phyloP scores from a whole-genome alignment of 2,888 invertebrate genomes.

The Thumatha senex region DNA sequence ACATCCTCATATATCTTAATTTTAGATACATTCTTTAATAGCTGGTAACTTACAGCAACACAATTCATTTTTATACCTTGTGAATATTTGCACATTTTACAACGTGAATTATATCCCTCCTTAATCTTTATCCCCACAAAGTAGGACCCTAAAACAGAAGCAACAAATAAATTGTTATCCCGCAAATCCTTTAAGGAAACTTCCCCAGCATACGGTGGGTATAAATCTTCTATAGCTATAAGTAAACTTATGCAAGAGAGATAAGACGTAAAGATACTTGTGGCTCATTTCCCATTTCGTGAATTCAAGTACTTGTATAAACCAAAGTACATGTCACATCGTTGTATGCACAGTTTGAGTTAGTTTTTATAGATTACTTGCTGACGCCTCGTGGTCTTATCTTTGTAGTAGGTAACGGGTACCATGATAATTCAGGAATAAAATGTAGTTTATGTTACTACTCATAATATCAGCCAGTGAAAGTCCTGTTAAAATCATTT shows the following conservation, averaged over 20 bases:
- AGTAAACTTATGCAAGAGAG: slow-evolving; percentile 13
- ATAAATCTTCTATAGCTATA: slow-evolving; percentile 14
- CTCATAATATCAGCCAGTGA: no score
- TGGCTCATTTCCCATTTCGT: slow-evolving; percentile 40
- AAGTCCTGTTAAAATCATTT: no score
- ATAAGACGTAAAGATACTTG: slow-evolving; percentile 22
- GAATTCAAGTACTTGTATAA: slow-evolving; percentile 35
- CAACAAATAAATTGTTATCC: slow-evolving; percentile 12
- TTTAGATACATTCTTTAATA: neutral
- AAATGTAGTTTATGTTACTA: no score
- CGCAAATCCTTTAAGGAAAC: slow-evolving; percentile 17
- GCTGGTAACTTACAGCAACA: neutral
- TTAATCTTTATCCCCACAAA: slow-evolving; percentile 10
- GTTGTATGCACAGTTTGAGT: slow-evolving; percentile 6
- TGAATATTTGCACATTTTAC: slow-evolving; percentile 4
- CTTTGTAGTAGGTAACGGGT: no score
- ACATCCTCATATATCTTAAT: no score
- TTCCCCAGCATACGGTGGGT: slow-evolving; percentile 8
- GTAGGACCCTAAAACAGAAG: slow-evolving; percentile 6
- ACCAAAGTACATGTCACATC: slow-evolving; percentile 24
- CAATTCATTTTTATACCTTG: slow-evolving; percentile 1
- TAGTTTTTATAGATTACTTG: neutral
- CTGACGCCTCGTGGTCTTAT: no score
- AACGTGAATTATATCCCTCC: slow-evolving; percentile 7
- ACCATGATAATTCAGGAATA: no score